These are phyloP conservation scores for Bradypodion ventrale DNA, from an alignment of 2,797 vertebrate genomes.

Conservation along the genomic window DNA sequence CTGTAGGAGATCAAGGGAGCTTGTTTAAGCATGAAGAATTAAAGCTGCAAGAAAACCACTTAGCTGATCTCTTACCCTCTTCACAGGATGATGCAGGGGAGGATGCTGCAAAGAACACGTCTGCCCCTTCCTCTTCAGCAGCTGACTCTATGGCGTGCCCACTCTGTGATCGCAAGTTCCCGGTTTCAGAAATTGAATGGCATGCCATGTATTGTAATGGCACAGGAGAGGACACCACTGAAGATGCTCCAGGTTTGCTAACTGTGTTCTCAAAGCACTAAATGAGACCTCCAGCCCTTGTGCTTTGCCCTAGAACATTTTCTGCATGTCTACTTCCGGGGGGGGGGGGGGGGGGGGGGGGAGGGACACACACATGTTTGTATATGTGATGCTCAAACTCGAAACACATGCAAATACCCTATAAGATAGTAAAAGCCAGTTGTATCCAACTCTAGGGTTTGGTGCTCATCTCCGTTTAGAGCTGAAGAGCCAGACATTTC, in stretches of 20 bases:
- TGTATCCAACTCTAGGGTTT: no score
- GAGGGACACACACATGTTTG: no score
- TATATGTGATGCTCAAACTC: not conserved
- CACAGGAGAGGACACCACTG: slow-evolving; percentile 49
- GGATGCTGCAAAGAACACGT: slow-evolving; percentile 45
- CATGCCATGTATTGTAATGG: slow-evolving; percentile 93
- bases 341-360: no score
- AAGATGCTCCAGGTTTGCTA: slow-evolving; percentile 59
- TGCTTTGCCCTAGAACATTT: not conserved
- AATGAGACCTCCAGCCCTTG: not conserved
- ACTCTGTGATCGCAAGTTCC: slow-evolving; percentile 84
- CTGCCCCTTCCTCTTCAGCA: slow-evolving; percentile 40
- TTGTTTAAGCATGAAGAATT: slow-evolving; percentile 4
- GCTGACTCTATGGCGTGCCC: slow-evolving; percentile 79
- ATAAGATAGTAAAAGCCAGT: no score
- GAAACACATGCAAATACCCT: not conserved
- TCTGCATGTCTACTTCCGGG: not conserved
- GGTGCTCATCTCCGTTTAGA: no score
- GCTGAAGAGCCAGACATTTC: no score
- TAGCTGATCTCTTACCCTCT: slow-evolving; percentile 48
- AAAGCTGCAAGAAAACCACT: not conserved
- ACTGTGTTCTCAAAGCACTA: slow-evolving; percentile 6
- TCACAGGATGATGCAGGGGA: slow-evolving; percentile 66
- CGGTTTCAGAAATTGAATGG: slow-evolving; percentile 78
- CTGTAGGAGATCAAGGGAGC: slow-evolving; percentile 20